These are phyloP conservation scores for Brachyptera risi DNA, from an alignment of 2,888 invertebrate genomes.

Conservation along the genomic window DNA sequence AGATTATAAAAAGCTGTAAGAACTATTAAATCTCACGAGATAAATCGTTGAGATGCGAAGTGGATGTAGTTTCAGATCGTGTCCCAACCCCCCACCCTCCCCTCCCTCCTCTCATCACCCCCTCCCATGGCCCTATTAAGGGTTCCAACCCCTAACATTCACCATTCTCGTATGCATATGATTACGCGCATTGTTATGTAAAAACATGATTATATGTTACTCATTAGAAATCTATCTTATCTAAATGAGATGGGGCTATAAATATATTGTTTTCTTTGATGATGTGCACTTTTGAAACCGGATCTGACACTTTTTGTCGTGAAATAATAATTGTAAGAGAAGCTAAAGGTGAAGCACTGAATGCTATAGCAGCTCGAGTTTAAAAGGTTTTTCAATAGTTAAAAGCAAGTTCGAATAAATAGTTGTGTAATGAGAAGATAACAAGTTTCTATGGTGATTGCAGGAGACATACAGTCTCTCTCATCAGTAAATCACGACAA, in stretches of 20 bases:
- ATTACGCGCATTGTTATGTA: constrained; percentile 13
- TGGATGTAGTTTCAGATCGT: constrained; percentile 5
- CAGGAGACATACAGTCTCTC: constrained; percentile 10
- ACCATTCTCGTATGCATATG: constrained; percentile 13
- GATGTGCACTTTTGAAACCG: constrained; percentile 9
- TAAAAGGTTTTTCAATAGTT: constrained; percentile 13
- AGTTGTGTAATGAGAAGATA: constrained; percentile 20
- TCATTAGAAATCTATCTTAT: constrained; percentile 27
- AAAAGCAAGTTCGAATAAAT: constrained; percentile 13
- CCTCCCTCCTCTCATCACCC: neutral
- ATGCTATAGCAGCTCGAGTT: constrained; percentile 12
- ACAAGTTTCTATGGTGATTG: constrained; percentile 20
- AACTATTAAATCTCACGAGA: too few species aligned
- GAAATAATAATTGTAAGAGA: constrained; percentile 12
- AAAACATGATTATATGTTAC: neutral
- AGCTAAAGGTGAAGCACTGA: neutral
- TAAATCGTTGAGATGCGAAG: neutral
- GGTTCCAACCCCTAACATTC: constrained; percentile 11
- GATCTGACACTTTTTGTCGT: constrained; percentile 6
- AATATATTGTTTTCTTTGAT: constrained; percentile 22
- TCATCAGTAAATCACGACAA: constrained; percentile 13
- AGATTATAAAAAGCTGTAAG: too few species aligned
- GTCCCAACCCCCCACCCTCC: neutral
- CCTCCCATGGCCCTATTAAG: too few species aligned
- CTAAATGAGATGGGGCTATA: constrained; percentile 25